phyloP scores from a whole-genome alignment of 2,888 invertebrate species.

The Drosophila maculinotata region DNA sequence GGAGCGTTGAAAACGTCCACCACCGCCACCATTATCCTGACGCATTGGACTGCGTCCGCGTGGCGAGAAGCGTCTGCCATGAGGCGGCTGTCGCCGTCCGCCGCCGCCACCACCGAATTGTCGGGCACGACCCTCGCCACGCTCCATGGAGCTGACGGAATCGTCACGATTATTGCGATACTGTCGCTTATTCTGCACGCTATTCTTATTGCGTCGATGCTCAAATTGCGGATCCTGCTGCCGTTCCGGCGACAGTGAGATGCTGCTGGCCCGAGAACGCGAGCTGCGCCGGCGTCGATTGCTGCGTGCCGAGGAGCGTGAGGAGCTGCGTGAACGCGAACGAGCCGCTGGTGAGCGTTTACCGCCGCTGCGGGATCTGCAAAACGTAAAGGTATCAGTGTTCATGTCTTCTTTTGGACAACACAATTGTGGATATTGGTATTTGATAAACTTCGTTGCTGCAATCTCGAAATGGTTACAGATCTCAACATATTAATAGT shows the following conservation, averaged over 20 bases:
- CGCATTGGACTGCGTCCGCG: constrained; percentile 75
- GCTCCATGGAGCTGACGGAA: constrained; percentile 87
- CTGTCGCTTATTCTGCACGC: constrained; percentile 94
- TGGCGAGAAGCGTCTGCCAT: constrained; percentile 73
- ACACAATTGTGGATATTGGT: background rate
- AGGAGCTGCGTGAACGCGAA: constrained; percentile 72
- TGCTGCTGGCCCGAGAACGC: constrained; percentile 82
- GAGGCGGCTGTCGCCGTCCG: constrained; percentile 69
- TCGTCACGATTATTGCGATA: constrained; percentile 93
- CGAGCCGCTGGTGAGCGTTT: constrained; percentile 58
- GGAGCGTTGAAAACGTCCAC: constrained; percentile 80
- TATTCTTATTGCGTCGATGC: constrained; percentile 91
- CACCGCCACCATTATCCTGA: constrained; percentile 69
- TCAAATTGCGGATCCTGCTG: constrained; percentile 88
- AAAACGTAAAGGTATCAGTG: background rate
- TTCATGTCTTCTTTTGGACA: background rate
- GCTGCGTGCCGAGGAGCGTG: constrained; percentile 80
- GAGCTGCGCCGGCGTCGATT: constrained; percentile 84
- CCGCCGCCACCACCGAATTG: constrained; percentile 74
- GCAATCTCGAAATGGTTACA: background rate
- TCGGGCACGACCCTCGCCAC: constrained; percentile 74
- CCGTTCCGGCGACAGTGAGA: constrained; percentile 82
- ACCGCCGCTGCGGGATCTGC: constrained; percentile 73
- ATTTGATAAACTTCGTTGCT: background rate
- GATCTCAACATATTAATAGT: no score